Evolutionary conservation across 2,113 vertebrate species (phyloP), one percentile per base, ranked within the genome.

Genomic region (Caranx melampygus): DNA sequence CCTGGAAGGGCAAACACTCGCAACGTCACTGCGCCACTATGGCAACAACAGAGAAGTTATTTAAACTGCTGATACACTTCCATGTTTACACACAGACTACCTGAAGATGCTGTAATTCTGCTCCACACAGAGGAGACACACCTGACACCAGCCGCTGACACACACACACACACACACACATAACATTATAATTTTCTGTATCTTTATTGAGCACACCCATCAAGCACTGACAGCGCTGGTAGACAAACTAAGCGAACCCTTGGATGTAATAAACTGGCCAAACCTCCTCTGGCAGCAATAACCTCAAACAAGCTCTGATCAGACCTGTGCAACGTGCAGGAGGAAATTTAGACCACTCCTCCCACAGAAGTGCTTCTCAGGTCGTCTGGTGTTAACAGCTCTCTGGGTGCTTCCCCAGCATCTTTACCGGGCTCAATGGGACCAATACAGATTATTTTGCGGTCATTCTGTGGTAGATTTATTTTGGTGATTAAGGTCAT

Each of bases 1-100:
- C 97, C 98, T 99, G 79, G 66, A 86, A 78, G 70, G 69, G 78
- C 52, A 74, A 61, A 78, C 3, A 44, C 11, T 69, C 42, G 1
- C 62, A 87, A 67, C 61, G 81, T 87, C 71, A 89, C 66, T 47
- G 55, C 66, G 47, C 21, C 42, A 52, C 49, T 66, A 79, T 7
- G 10, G 49, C 67, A 71, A 63, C 64, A 74, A 16, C 31, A 62
- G 44, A 34, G 35, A 14, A 34, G 60, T 21, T 37, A 61, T 35
- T 63, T 66, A 69, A 55, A 75, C 7, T 54, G n/a, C 49, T 62
- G 59, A 52, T 75, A 35, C 7, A 65, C 34, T 13, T 40, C 6
- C 42, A 16, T 37, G 66, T 59, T 34, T 55, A 26, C 2, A 26
- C 26, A 21, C n/a, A 55, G 52, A 54, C 31, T 1, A 21, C 42